A percentile compares a stretch with the other conserved stretches of the same genome.
These are phyloP conservation scores for Dasysyrphus tricinctus DNA, from an alignment of 2,888 invertebrate genomes.

Conservation along the genomic window DNA sequence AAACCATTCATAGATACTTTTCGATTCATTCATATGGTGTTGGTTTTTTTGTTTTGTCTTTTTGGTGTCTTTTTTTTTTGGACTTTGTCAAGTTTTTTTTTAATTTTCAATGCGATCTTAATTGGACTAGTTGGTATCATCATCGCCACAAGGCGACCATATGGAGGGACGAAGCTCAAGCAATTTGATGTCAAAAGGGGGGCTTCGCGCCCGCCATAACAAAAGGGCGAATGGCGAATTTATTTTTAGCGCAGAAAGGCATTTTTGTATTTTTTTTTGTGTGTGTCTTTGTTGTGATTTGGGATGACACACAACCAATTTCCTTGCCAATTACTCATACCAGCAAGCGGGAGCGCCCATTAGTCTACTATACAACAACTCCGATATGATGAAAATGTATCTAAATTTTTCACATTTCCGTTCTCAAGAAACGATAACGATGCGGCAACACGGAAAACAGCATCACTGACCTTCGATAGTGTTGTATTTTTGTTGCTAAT, in stretches of 20 bases:
- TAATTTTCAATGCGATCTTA: slow-evolving; percentile 50
- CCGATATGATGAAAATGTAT: slow-evolving; percentile 18
- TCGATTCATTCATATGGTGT: slow-evolving; percentile 67
- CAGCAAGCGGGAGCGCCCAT: slow-evolving; percentile 54
- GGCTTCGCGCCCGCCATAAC: slow-evolving; percentile 33
- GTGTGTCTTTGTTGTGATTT: slow-evolving; percentile 44
- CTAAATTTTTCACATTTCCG: slow-evolving; percentile 36
- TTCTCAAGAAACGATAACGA: slow-evolving; percentile 4
- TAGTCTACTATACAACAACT: slow-evolving; percentile 52
- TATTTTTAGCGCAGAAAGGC: slow-evolving; percentile 68
- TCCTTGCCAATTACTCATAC: slow-evolving; percentile 74
- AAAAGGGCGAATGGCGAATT: slow-evolving; percentile 66
- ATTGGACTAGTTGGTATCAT: slow-evolving; percentile 64
- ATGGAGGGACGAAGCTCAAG: slow-evolving; percentile 50
- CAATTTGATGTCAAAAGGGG: slow-evolving; percentile 12
- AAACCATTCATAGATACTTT: slow-evolving; percentile 72
- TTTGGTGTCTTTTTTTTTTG: slow-evolving; percentile 14
- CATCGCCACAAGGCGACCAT: slow-evolving; percentile 67
- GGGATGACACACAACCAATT: slow-evolving; percentile 60
- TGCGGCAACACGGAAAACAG: slow-evolving; percentile 26
- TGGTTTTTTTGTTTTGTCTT: not conserved
- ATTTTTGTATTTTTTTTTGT: slow-evolving; percentile 45
- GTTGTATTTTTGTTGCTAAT: not conserved
- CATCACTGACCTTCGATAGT: slow-evolving; percentile 67
- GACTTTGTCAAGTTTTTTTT: not conserved